Conservation (phyloP, 2,797 vertebrate species). For the Peromyscus aztecus region DNA sequence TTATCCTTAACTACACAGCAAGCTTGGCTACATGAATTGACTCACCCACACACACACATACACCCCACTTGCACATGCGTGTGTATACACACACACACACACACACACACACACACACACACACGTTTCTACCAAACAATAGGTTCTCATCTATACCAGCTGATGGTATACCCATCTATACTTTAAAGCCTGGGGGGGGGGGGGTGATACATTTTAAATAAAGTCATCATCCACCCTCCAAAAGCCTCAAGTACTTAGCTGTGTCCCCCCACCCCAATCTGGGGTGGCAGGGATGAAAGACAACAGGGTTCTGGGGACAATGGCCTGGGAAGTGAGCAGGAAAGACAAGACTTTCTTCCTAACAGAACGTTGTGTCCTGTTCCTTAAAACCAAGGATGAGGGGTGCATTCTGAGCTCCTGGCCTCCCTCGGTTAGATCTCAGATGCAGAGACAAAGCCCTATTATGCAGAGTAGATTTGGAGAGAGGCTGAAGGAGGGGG, state of each 20-base stretch:
- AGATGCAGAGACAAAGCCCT: conserved; percentile 86
- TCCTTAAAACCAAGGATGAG: neutral
- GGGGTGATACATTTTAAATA: neutral
- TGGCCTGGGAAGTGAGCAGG: neutral
- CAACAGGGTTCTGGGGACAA: neutral
- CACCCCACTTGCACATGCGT: neutral
- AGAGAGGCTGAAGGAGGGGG: conserved; percentile 75
- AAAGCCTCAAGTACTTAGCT: neutral
- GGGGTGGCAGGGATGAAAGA: neutral
- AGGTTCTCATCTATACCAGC: neutral
- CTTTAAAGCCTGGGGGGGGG: neutral
- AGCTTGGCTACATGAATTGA: neutral
- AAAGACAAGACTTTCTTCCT: neutral
- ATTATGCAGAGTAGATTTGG: conserved; percentile 86
- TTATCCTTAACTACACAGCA: neutral
- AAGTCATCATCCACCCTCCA: neutral
- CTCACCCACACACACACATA: neutral
- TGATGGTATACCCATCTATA: neutral
- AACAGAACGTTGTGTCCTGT: neutral
- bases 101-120: neutral
- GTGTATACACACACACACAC: neutral
- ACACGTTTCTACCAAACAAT: neutral
- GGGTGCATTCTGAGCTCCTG: conserved; percentile 67
- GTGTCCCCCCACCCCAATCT: neutral
- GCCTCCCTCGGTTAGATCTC: conserved; percentile 82